Evolutionary conservation across 1,140 invertebrate genomes (phyloP).

Genomic region (Aphaenogaster floridana): DNA sequence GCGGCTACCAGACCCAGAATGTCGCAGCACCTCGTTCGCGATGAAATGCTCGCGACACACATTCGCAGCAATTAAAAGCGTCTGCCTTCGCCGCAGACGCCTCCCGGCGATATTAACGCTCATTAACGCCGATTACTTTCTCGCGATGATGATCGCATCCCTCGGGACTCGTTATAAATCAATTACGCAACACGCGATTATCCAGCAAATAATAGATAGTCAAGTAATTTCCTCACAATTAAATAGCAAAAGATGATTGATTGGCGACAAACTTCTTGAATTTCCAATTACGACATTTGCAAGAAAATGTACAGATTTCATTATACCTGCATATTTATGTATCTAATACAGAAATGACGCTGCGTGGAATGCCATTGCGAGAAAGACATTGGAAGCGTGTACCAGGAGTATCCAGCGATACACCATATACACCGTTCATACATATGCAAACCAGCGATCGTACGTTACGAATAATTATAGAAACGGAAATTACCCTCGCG

Average conservation of each 20-base stretch:
- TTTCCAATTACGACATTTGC: not conserved
- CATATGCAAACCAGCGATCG: not conserved
- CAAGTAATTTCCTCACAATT: not conserved
- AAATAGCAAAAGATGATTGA: not conserved
- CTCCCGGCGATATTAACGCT: conserved; percentile 24
- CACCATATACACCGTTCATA: not conserved
- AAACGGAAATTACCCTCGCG: not conserved
- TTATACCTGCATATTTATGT: not conserved
- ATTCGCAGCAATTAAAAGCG: conserved; percentile 33
- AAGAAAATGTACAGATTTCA: not conserved
- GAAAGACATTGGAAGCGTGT: not conserved
- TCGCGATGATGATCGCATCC: not conserved
- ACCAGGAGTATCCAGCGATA: not conserved
- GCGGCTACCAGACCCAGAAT: conserved; percentile 26
- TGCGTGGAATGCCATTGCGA: not conserved
- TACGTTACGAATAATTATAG: conserved; percentile 36
- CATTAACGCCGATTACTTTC: not conserved
- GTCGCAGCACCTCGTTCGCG: not conserved
- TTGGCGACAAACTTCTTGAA: not conserved
- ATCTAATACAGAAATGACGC: not conserved
- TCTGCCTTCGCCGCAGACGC: not conserved
- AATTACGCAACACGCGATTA: not conserved
- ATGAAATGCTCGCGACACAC: not conserved
- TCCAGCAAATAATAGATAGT: not conserved
- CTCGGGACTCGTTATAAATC: not conserved